phyloP scores from a whole-genome alignment of 92 coral and sea anemone species.

The Siderastrea siderea region DNA sequence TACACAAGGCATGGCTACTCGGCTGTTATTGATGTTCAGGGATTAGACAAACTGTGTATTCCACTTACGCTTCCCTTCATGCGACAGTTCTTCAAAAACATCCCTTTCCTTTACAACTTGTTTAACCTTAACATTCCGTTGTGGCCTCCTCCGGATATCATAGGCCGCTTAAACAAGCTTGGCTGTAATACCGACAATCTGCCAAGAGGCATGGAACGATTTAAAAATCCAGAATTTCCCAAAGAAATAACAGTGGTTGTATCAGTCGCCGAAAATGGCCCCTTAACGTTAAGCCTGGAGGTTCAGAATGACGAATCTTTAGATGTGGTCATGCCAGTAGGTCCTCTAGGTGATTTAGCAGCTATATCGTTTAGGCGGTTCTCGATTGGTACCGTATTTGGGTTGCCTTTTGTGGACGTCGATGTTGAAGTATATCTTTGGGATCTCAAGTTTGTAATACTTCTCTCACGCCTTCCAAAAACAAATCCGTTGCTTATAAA shows the following conservation, averaged over 20 bases:
- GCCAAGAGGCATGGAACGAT: constrained; percentile 65
- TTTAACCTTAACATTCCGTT: constrained; percentile 56
- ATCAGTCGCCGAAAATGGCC: constrained; percentile 65
- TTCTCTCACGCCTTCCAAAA: constrained; percentile 72
- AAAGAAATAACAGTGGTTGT: constrained; percentile 34
- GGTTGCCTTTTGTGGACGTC: constrained; percentile 66
- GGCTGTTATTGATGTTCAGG: constrained; percentile 55
- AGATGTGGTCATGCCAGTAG: constrained; percentile 21
- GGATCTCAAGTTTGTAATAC: constrained; percentile 55
- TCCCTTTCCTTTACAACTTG: constrained; percentile 56
- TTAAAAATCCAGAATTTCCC: constrained; percentile 67
- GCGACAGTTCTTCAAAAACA: constrained; percentile 35
- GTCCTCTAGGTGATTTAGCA: constrained; percentile 24
- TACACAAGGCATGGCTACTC: constrained; percentile 68
- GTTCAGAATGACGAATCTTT: constrained; percentile 70
- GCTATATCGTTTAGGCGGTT: constrained; percentile 62
- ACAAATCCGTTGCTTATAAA: constrained; percentile 57
- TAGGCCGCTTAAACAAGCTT: constrained; percentile 32
- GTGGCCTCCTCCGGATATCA: constrained; percentile 76
- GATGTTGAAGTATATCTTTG: constrained; percentile 69
- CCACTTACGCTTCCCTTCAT: constrained; percentile 59
- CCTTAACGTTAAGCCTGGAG: constrained; percentile 52
- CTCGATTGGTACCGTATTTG: constrained; percentile 68
- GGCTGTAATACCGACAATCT: constrained; percentile 65
- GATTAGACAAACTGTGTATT: constrained; percentile 66